phyloP scores from a whole-genome alignment of 2,113 vertebrate species.

The Campylorhamphus procurvoides region DNA sequence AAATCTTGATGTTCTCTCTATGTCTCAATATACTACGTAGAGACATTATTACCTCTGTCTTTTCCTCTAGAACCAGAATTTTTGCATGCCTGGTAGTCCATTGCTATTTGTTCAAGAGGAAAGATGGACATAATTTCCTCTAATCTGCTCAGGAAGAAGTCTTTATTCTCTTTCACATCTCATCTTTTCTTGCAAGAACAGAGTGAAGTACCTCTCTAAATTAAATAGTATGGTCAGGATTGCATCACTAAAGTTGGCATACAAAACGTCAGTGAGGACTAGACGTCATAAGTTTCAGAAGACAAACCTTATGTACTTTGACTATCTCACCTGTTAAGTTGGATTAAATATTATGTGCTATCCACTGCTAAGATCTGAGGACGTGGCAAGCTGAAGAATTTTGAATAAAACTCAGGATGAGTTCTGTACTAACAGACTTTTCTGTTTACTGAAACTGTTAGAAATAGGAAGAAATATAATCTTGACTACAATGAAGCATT shows the following conservation, averaged over 20 bases:
- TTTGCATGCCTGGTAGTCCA: fast-evolving
- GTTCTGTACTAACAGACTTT: neutral
- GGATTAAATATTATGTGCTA: neutral
- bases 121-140: neutral
- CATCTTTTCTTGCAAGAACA: neutral
- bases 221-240: neutral
- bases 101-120: neutral
- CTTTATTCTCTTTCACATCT: neutral
- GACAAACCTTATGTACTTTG: neutral
- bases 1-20: neutral
- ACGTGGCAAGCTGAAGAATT: neutral
- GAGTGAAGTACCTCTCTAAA: neutral
- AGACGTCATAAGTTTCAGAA: neutral
- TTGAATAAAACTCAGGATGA: neutral
- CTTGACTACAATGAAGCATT: neutral
- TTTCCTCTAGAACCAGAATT: neutral
- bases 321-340: neutral
- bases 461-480: neutral
- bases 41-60: neutral
- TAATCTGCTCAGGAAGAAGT: neutral
- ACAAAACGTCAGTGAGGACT: neutral
- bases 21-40: neutral
- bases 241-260: neutral
- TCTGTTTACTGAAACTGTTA: neutral
- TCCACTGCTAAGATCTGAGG: neutral